These are phyloP conservation scores for Lamellibrachia satsuma DNA, from an alignment of 2,888 invertebrate genomes.

Conservation along the genomic window DNA sequence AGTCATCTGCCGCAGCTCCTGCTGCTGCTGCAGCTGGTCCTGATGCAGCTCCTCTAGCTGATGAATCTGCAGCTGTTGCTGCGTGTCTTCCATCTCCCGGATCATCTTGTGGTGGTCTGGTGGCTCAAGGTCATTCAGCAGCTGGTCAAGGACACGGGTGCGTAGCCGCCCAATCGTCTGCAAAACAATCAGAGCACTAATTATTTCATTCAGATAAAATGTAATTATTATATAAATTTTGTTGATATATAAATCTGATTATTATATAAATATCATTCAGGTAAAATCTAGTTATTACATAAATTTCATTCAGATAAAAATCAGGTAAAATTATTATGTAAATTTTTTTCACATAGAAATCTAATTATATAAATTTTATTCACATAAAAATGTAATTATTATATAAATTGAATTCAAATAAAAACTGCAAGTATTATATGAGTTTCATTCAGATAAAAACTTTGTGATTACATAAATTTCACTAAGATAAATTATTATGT, in stretches of 20 bases:
- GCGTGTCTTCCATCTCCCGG: neutral
- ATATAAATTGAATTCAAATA: neutral
- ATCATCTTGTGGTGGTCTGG: conserved; percentile 51
- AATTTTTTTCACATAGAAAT: neutral
- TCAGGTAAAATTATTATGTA: neutral
- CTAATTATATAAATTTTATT: neutral
- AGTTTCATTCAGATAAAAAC: neutral
- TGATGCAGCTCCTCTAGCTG: conserved; percentile 42
- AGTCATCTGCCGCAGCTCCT: neutral
- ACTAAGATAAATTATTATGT: neutral
- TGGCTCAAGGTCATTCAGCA: conserved; percentile 60
- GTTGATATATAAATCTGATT: neutral
- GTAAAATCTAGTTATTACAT: neutral
- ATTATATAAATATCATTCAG: neutral
- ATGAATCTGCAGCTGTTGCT: conserved; percentile 45
- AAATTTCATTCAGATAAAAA: neutral
- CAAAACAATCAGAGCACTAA: conserved; percentile 23
- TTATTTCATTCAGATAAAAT: neutral
- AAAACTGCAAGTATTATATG: neutral
- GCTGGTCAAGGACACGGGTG: conserved; percentile 60
- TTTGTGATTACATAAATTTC: neutral
- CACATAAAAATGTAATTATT: neutral
- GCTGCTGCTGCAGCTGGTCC: neutral
- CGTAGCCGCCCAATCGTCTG: conserved; percentile 59
- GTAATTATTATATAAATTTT: neutral